Evolutionary conservation across 1,140 invertebrate genomes (phyloP), one percentile per base, ranked within the genome.

Genomic region (Leptinotarsa undecemlineata): DNA sequence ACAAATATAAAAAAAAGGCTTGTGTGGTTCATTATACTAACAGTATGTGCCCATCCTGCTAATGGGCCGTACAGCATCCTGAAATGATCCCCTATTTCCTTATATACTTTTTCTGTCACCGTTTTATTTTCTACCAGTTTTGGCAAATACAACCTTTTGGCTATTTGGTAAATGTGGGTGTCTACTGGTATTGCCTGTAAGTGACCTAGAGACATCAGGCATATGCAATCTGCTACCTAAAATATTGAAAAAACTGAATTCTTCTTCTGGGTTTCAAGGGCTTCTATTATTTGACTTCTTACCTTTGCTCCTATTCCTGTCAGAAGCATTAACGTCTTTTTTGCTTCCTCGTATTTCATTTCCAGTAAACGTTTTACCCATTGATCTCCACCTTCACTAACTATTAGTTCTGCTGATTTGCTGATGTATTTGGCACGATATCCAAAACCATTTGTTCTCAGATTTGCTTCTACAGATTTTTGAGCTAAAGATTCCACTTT

Each of bases 181-280:
- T 99, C 98, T 2, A 99, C 94, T 15, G 98, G 98, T 72, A 99
- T 91, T 0, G 96, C 92, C 82, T 93, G 90, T 63, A 96, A 83
- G 84, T 99, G 94, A 67, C 93, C 93, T 74, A 99, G 85, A 2
- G 96, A 97, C 97, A 99, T 99, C 4, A 99, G 88, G 86, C 96
- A 98, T 80, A 99, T 94, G 85, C 98, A 99, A 86, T 99, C 98
- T n/a, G 98, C 96, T 21, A 99, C 94, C 93, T 95, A 80, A 75
- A 76, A 73, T 42, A 23, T 19, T 42, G 8, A 5, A 42, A 8
- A 42, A 42, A 42, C 1, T 0, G 48, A 75, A 70, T 47, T 15
- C 6, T 68, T 23, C 68, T 26, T 69, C 17, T 69, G 21, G 42
- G 23, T 57, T 57, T 20, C 51, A n/a, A 1, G n/a, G 4, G 51